Evolutionary conservation across 2,888 invertebrate species (phyloP).

Genomic region (Craniophora ligustri): DNA sequence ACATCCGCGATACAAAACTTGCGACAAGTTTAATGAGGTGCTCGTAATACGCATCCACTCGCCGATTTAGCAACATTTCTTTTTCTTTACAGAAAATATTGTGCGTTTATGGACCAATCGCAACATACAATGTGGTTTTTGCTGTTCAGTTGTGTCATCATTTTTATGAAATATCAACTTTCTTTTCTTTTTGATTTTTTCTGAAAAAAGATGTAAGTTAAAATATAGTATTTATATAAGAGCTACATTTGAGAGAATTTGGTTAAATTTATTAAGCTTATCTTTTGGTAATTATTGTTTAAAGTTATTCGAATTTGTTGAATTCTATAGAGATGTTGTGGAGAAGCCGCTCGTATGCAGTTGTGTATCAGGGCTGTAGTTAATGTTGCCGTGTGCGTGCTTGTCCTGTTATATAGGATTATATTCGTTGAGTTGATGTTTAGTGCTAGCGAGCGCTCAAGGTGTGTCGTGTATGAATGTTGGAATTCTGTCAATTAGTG

Average conservation of each 20-base stretch:
- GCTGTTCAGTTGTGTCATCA: no score
- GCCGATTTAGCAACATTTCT: slow-evolving; percentile 34
- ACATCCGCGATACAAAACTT: slow-evolving; percentile 77
- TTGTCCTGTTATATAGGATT: slow-evolving; percentile 15
- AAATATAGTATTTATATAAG: no score
- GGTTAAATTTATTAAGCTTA: no score
- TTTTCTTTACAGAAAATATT: slow-evolving; percentile 17
- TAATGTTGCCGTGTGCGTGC: slow-evolving; percentile 12
- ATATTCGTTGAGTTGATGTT: no score
- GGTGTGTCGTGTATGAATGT: slow-evolving; percentile 29
- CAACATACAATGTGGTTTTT: not conserved
- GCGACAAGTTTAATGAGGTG: slow-evolving; percentile 75
- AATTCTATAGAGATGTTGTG: slow-evolving; percentile 8
- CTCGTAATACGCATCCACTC: slow-evolving; percentile 65
- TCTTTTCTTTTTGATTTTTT: not conserved
- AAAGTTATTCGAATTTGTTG: no score
- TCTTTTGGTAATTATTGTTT: no score
- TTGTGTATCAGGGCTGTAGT: slow-evolving; percentile 1
- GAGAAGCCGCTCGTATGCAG: not conserved
- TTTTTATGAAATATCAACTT: not conserved
- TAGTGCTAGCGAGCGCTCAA: slow-evolving; percentile 15
- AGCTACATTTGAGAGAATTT: no score
- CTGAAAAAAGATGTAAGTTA: no score
- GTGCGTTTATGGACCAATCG: slow-evolving; percentile 1
- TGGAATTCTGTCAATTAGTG: slow-evolving; percentile 46